Conservation (phyloP, 1,140 invertebrate species). For the Drosophila aff. region DNA sequence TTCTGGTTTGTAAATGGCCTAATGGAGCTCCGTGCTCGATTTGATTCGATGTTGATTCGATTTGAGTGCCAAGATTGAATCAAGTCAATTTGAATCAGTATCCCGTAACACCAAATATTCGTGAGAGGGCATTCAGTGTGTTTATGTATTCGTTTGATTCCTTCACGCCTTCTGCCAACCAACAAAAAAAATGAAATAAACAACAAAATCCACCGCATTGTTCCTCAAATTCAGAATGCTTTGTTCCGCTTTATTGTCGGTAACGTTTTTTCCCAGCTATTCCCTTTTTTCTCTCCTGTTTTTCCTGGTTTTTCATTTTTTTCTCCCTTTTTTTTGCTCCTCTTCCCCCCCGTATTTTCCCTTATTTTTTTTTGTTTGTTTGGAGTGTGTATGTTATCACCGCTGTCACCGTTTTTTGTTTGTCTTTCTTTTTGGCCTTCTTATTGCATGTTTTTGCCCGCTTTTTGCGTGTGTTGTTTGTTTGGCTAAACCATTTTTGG, state of each 20-base stretch:
- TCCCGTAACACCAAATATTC: neutral
- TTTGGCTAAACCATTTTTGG: slow-evolving; percentile 41
- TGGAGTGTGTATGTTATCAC: slow-evolving; percentile 65
- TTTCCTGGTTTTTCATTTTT: neutral
- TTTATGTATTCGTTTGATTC: slow-evolving; percentile 29
- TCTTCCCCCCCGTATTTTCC: neutral
- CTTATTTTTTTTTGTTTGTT: neutral
- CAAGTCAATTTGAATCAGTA: slow-evolving; percentile 35
- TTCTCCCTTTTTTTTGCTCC: neutral
- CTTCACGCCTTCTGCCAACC: slow-evolving; percentile 6
- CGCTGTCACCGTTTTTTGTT: slow-evolving; percentile 72
- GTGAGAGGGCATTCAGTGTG: slow-evolving; percentile 22
- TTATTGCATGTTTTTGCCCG: slow-evolving; percentile 20
- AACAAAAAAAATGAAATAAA: too few species aligned
- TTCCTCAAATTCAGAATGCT: slow-evolving; percentile 26
- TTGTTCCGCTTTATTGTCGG: slow-evolving; percentile 7
- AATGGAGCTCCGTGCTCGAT: neutral
- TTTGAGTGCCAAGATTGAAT: slow-evolving; percentile 24
- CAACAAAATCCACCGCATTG: slow-evolving; percentile 14
- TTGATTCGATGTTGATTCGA: slow-evolving; percentile 35
- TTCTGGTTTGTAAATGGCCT: neutral
- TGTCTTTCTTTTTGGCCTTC: slow-evolving; percentile 40
- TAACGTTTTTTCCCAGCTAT: neutral
- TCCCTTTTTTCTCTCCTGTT: neutral
- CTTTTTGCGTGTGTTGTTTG: slow-evolving; percentile 20